Conservation (phyloP, 2,888 invertebrate species). For the Mythimna ferrago region DNA sequence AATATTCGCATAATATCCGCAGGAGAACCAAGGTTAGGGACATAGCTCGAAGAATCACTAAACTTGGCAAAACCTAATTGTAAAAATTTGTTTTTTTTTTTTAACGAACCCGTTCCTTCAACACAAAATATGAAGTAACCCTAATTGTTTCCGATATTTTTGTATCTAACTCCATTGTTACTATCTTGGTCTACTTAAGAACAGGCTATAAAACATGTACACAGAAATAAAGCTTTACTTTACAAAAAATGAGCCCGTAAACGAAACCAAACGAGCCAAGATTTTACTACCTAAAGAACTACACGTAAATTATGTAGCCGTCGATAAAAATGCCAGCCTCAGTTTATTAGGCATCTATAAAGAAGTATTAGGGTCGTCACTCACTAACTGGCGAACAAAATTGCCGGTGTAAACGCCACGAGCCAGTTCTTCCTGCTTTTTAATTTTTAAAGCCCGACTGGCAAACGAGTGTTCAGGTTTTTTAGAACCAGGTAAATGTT, state of each 20-base stretch:
- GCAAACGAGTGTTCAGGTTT: constrained; percentile 12
- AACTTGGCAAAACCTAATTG: no score
- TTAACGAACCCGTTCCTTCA: no score
- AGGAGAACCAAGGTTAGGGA: no score
- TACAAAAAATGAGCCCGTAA: constrained; percentile 1
- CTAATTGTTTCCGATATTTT: no score
- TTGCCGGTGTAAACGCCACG: constrained; percentile 38
- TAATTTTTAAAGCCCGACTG: constrained; percentile 23
- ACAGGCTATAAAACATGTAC: neutral
- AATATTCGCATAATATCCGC: neutral
- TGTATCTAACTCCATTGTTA: neutral
- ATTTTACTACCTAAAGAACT: constrained; percentile 33
- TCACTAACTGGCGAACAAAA: constrained; percentile 54
- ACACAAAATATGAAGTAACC: no score
- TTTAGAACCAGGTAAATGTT: constrained; percentile 8
- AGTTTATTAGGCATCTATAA: constrained; percentile 56
- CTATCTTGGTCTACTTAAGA: neutral
- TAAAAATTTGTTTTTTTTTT: no score
- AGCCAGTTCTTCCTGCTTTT: constrained; percentile 15
- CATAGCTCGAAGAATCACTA: no score
- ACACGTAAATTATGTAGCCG: constrained; percentile 41
- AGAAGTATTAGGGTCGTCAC: constrained; percentile 47
- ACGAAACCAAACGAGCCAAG: constrained; percentile 25
- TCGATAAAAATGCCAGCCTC: constrained; percentile 49
- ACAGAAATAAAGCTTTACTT: constrained; percentile 1